Conservation (phyloP, 1,140 invertebrate species). For the Bicyclus anynana region DNA sequence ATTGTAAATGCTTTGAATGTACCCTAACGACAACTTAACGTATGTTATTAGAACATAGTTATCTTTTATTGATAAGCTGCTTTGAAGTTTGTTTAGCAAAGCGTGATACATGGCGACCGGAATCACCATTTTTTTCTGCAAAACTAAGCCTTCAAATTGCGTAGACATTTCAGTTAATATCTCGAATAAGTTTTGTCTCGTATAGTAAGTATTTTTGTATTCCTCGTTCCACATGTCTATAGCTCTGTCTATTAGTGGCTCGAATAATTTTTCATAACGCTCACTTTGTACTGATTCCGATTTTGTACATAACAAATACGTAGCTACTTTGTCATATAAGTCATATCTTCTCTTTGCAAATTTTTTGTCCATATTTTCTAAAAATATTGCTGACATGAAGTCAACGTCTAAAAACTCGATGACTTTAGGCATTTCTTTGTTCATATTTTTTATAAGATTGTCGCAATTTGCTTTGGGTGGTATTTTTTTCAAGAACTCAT, state of each 20-base stretch:
- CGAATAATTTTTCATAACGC: constrained; percentile 31
- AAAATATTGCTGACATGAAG: constrained; percentile 29
- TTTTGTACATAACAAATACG: constrained; percentile 32
- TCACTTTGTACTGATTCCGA: constrained; percentile 15
- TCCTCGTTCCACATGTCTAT: constrained; percentile 26
- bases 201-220: constrained; percentile 8
- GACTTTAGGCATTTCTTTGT: constrained; percentile 19
- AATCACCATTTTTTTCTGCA: constrained; percentile 26
- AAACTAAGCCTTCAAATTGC: constrained; percentile 18
- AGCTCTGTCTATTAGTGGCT: constrained; percentile 34
- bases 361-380: constrained; percentile 25
- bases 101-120: constrained; percentile 33
- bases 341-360: constrained; percentile 13
- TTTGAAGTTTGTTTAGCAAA: constrained; percentile 30
- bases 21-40: constrained; percentile 30
- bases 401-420: constrained; percentile 26
- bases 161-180: constrained; percentile 16
- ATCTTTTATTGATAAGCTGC: constrained; percentile 22
- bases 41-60: constrained; percentile 37
- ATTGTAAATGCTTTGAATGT: constrained; percentile 23
- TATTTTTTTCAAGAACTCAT: constrained; percentile 38
- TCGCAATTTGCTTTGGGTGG: constrained; percentile 31
- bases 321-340: constrained; percentile 20
- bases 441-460: constrained; percentile 19
- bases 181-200: constrained; percentile 21